These are phyloP conservation scores for Manis pentadactyla DNA, from an alignment of 2,797 vertebrate species.

Conservation along the genomic window DNA sequence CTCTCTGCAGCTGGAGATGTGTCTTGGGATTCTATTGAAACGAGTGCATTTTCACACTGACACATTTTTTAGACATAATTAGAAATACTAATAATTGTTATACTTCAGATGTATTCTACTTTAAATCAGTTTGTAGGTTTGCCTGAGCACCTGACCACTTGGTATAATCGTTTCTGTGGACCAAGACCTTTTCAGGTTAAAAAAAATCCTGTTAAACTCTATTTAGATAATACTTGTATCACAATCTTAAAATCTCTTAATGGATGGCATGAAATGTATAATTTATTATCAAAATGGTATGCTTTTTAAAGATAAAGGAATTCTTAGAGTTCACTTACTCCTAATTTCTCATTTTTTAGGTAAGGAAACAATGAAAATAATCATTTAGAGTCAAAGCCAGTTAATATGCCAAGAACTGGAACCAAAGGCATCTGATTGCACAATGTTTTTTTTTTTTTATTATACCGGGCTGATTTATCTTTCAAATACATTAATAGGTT, in stretches of 20 bases:
- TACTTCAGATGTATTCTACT: not conserved
- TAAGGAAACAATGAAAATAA: slow-evolving; percentile 39
- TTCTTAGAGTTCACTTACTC: slow-evolving; percentile 3
- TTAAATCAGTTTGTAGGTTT: slow-evolving; percentile 37
- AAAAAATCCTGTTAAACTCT: slow-evolving; percentile 1
- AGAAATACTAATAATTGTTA: not conserved
- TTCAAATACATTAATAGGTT: not conserved
- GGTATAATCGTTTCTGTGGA: not conserved
- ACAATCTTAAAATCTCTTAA: slow-evolving; percentile 38
- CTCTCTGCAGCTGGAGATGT: not conserved
- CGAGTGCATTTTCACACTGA: not conserved
- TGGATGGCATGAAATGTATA: not conserved
- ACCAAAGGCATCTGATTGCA: not conserved
- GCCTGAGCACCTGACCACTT: slow-evolving; percentile 1
- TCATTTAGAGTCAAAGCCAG: not conserved
- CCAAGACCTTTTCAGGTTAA: not conserved
- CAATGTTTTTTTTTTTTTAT: not conserved
- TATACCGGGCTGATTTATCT: not conserved
- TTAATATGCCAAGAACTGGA: slow-evolving; percentile 5
- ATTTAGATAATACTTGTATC: slow-evolving; percentile 50
- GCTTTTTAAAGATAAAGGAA: not conserved
- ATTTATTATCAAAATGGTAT: not conserved
- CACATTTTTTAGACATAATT: not conserved
- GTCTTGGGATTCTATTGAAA: not conserved
- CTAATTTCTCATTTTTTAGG: not conserved